phyloP scores from a whole-genome alignment of 2,113 vertebrate species.

The Argyrosomus japonicus region DNA sequence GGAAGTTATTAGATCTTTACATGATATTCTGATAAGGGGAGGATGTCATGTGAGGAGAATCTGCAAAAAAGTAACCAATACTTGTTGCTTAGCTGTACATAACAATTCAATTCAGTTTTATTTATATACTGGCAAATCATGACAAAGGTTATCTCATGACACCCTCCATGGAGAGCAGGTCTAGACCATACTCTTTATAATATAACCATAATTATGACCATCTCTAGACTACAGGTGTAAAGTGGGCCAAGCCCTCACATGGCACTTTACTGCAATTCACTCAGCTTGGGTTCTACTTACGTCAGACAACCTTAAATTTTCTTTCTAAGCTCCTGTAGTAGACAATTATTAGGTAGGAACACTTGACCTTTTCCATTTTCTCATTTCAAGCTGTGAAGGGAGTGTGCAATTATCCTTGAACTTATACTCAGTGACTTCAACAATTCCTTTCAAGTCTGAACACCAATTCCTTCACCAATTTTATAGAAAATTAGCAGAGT shows the following conservation, averaged over 20 bases:
- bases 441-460: background rate
- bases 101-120: too few species aligned
- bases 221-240: background rate
- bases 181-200: too few species aligned
- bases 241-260: background rate
- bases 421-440: background rate
- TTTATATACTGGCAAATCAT: too few species aligned
- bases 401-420: background rate
- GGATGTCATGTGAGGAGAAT: too few species aligned
- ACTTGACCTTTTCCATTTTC: slow-evolving; percentile 13
- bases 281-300: background rate
- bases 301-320: background rate
- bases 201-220: too few species aligned
- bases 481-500: background rate
- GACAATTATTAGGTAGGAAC: background rate
- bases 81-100: too few species aligned
- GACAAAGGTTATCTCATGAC: too few species aligned
- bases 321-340: background rate
- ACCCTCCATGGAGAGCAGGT: too few species aligned
- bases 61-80: too few species aligned
- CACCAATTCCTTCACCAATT: background rate
- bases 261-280: background rate
- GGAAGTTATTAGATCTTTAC: too few species aligned
- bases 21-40: too few species aligned
- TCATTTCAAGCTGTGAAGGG: slow-evolving; percentile 5